Evolutionary conservation across 2,797 vertebrate genomes (phyloP), one percentile per base, ranked within the genome.

Genomic region (Sebastes alutus): DNA sequence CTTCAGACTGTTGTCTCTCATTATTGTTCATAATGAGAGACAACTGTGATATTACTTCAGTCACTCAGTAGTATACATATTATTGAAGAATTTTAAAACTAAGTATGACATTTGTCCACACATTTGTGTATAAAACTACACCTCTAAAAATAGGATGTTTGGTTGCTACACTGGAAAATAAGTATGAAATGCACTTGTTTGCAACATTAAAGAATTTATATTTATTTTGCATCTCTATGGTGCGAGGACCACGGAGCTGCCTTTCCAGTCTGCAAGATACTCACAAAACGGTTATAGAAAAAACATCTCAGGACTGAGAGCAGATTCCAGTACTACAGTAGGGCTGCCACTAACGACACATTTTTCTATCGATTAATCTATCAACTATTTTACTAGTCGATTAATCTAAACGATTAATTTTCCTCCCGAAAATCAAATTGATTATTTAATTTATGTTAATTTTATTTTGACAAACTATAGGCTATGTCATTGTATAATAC

Each of bases 321-420:
- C 6, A 3, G 12, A 54, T 38, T 25, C 0, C 2, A 42, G n/a
- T 16, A 6, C 18, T 12, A 3, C 11, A 64, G 25, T 46, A 46
- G 42, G 14, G 16, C 42, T 46, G 0, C 1, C 42, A 46, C 14
- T 16, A 42, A 42, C 16, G 42, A 18, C 42, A 0, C 0, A 46
- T 46, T 46, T 46, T 46, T 46, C 42, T 46, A 20, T 46, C 0
- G 42, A 46, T 46, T 46, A 46, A 46, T 46, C 42, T 8, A 46
- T 46, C 0, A 18, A 46, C 42, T 46, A 46, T 46, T 18, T 46
- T 0, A 18, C 16, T 0, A 18, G 42, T 46, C 16, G 7, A 46
- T 46, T 46, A 16, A 16, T 46, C 42, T 7, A 46, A 46, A 46
- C 0, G 3, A 46, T 46, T 46, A 7, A 46, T 46, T 46, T 46